phyloP scores from a whole-genome alignment of 2,797 vertebrate genomes.

The Clamator glandarius region DNA sequence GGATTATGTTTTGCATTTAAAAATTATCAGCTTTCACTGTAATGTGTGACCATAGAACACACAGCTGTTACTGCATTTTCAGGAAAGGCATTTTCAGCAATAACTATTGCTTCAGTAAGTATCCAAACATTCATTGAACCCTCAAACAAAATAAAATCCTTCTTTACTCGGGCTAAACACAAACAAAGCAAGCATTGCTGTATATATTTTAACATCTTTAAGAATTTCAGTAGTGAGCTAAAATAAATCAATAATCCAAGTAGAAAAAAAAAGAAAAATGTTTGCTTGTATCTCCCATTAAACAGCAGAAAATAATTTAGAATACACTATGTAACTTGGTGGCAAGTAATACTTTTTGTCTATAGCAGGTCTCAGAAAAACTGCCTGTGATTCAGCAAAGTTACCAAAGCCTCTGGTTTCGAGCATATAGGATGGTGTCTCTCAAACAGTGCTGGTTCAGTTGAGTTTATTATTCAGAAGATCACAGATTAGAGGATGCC shows the following conservation, averaged over 20 bases:
- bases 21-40: background rate
- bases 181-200: background rate
- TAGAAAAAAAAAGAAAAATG: background rate
- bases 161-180: background rate
- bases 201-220: background rate
- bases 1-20: background rate
- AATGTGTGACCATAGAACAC: background rate
- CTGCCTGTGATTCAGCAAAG: background rate
- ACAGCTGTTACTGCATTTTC: background rate
- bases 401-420: background rate
- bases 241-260: background rate
- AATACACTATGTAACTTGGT: background rate
- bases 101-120: background rate
- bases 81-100: background rate
- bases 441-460: background rate
- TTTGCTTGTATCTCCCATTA: background rate
- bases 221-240: background rate
- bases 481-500: background rate
- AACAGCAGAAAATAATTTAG: background rate
- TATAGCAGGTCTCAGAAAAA: background rate
- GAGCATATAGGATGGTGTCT: background rate
- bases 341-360: background rate
- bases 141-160: background rate
- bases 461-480: background rate
- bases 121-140: background rate